Conservation (phyloP, 2,797 vertebrate genomes). For the Leptodactylus fallax region DNA sequence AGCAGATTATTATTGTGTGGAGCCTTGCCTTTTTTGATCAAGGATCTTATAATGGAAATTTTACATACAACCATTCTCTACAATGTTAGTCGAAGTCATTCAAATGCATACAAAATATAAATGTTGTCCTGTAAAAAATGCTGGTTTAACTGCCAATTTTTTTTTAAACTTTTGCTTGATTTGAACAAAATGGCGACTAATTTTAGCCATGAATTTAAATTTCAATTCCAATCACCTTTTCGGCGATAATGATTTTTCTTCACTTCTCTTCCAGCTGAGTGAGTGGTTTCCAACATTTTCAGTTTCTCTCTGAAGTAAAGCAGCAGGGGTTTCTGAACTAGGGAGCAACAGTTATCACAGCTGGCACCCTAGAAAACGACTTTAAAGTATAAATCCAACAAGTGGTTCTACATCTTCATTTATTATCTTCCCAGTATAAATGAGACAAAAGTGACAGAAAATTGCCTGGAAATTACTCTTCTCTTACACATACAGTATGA, state of each 20-base stretch:
- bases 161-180: background rate
- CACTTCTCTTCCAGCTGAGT: slow-evolving; percentile 38
- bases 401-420: slow-evolving; percentile 30
- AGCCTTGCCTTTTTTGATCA: background rate
- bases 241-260: slow-evolving; percentile 42
- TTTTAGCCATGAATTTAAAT: slow-evolving; percentile 58
- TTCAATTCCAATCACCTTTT: slow-evolving; percentile 50
- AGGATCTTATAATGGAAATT: background rate
- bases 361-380: slow-evolving; percentile 21
- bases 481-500: slow-evolving; percentile 16
- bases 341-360: slow-evolving; percentile 54
- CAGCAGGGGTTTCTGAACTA: slow-evolving; percentile 38
- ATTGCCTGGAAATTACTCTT: slow-evolving; percentile 12
- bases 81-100: background rate
- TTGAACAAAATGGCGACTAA: slow-evolving; percentile 28
- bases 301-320: slow-evolving; percentile 36
- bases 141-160: background rate
- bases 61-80: background rate
- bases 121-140: background rate
- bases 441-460: slow-evolving; percentile 30
- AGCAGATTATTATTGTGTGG: background rate
- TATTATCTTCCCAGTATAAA: slow-evolving; percentile 20
- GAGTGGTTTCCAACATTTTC: slow-evolving; percentile 49
- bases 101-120: background rate
- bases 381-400: slow-evolving; percentile 20